Evolutionary conservation across 2,797 vertebrate species (phyloP), one percentile per base, ranked within the genome.

Genomic region (Apogon talboti): DNA sequence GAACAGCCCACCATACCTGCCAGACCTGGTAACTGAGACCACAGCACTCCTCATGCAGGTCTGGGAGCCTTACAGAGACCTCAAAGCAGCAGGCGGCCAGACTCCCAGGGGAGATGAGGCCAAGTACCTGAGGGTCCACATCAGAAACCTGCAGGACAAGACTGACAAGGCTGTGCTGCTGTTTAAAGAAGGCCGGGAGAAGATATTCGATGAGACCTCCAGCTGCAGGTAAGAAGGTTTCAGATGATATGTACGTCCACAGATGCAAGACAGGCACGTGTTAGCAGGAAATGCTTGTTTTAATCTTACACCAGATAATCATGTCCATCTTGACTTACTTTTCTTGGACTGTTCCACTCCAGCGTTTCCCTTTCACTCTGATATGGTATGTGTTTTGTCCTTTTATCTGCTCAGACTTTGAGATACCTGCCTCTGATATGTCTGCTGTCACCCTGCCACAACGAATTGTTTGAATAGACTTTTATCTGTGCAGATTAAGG

Each of bases 1-100:
- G 78, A 91, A 92, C 75, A 95, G 94, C 40, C 94, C 95, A 0
- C 96, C 96, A 0, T 95, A 94, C 78, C 90, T 98, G 51, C 94
- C 92, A 0, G 92, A 95, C 1, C 68, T 94, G 46, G 79, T 95
- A 16, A 86, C 84, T 3, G 87, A 92, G 11, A 93, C 90, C 0
- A 53, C 81, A 21, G 64, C 65, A 0, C 76, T 88, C 55, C 83
- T 95, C 11, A 42, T 6, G 0, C 87, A 88, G 24, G 82, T 94
- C 11, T 95, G 94, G 81, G 91, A 91, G 1, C 91, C 91, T 2
- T 91, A 92, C 84, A 65, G 62, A 40, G 70, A 56, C 41, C 14
- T 46, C 3, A 58, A 16, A 43, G 47, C 35, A 0, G 13, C n/a
- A 2, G 7, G 46, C 1, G 28, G 38, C 12, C 70, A 62, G 35